Evolutionary conservation across 2,797 vertebrate species (phyloP).

Genomic region (Neosilurus hyrtlii): DNA sequence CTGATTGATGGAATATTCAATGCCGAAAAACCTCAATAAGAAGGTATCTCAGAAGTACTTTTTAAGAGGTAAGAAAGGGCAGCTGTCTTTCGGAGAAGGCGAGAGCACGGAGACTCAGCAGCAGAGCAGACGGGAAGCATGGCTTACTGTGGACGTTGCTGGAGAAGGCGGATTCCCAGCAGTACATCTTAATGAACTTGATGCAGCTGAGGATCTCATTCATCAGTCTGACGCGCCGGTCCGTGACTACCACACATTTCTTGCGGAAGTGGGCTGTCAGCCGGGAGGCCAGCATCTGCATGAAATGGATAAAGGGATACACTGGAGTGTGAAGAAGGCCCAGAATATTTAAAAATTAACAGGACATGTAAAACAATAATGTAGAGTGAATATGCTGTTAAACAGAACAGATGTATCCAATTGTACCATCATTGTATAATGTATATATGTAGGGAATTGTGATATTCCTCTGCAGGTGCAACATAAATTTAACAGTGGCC

Average conservation of each 20-base stretch:
- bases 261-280: slow-evolving; percentile 81
- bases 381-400: neutral
- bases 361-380: neutral
- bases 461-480: neutral
- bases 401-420: neutral
- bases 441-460: no score
- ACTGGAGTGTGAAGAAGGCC: neutral
- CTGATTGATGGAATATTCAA: slow-evolving; percentile 51
- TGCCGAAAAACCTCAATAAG: slow-evolving; percentile 28
- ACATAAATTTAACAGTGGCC: neutral
- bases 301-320: slow-evolving; percentile 3
- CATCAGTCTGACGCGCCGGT: slow-evolving; percentile 80
- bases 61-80: slow-evolving; percentile 53
- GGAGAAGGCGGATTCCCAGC: slow-evolving; percentile 80
- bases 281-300: slow-evolving; percentile 77
- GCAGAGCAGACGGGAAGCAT: slow-evolving; percentile 23
- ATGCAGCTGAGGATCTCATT: slow-evolving; percentile 81
- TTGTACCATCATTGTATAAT: no score
- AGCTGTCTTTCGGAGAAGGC: neutral
- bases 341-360: neutral
- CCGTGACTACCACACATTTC: slow-evolving; percentile 77
- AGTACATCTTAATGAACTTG: slow-evolving; percentile 87
- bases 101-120: neutral
- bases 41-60: slow-evolving; percentile 25
- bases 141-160: slow-evolving; percentile 77